A percentile compares a stretch with the other conserved stretches of the same genome.
phyloP scores from a whole-genome alignment of 2,797 vertebrate genomes.

The Phataginus tricuspis region DNA sequence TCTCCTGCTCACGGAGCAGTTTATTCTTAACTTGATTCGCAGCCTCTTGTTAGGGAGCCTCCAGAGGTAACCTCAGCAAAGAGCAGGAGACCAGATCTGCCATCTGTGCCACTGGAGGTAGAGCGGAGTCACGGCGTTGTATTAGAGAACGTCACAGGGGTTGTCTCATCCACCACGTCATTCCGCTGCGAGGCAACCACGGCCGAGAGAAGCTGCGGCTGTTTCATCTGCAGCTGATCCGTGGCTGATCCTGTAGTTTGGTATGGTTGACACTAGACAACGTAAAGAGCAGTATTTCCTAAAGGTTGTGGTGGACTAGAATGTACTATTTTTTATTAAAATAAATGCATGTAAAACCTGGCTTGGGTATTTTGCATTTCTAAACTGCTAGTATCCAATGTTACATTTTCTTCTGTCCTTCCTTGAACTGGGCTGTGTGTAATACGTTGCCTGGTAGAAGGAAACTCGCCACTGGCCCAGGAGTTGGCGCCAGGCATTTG shows the following conservation, averaged over 20 bases:
- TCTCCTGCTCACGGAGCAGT: conserved; percentile 47
- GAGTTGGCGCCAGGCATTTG: not conserved
- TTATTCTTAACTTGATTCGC: conserved; percentile 76
- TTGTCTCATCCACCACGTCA: not conserved
- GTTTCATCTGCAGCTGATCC: not conserved
- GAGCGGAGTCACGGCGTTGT: conserved; percentile 36
- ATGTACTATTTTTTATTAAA: not conserved
- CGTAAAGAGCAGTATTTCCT: not conserved
- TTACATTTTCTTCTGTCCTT: not conserved
- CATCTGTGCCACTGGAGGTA: conserved; percentile 1
- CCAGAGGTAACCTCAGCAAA: conserved; percentile 62
- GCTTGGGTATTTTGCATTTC: not conserved
- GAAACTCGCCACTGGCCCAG: not conserved
- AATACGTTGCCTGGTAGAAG: not conserved
- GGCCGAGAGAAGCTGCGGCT: not conserved
- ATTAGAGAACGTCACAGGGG: not conserved
- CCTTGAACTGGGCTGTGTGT: not conserved
- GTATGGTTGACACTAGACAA: not conserved
- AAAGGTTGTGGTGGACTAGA: not conserved
- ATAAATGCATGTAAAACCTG: not conserved
- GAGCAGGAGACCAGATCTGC: conserved; percentile 17
- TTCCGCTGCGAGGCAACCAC: not conserved
- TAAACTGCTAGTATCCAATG: not conserved
- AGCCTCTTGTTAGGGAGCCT: conserved; percentile 60
- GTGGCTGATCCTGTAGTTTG: not conserved